phyloP scores from a whole-genome alignment of 2,113 vertebrate species.

The Setophaga coronata region DNA sequence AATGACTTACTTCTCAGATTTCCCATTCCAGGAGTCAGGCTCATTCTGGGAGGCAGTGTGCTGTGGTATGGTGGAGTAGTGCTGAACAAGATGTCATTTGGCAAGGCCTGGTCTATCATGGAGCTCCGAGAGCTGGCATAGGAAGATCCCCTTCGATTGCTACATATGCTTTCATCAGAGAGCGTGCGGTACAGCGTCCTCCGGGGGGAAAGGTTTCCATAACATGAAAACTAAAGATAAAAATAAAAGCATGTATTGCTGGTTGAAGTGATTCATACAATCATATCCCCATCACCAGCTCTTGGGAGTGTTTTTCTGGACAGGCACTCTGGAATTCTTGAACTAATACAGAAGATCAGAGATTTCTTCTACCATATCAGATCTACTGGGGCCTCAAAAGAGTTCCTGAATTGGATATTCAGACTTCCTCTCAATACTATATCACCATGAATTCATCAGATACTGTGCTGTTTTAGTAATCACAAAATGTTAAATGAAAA shows the following conservation, averaged over 20 bases:
- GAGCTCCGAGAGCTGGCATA: constrained; percentile 92
- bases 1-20: constrained; percentile 88
- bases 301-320: not conserved
- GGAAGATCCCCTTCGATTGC: constrained; percentile 87
- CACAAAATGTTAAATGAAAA: constrained; percentile 46
- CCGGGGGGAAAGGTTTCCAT: constrained; percentile 83
- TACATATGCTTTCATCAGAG: constrained; percentile 94
- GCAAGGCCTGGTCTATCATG: constrained; percentile 89
- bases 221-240: constrained; percentile 77
- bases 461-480: not conserved
- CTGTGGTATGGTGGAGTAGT: constrained; percentile 91
- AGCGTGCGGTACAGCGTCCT: constrained; percentile 89
- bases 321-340: not conserved
- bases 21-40: constrained; percentile 78
- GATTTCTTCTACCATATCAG: not conserved
- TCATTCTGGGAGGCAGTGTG: constrained; percentile 86
- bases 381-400: not conserved
- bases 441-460: not conserved
- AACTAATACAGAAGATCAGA: not conserved
- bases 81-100: constrained; percentile 95
- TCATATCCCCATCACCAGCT: not conserved
- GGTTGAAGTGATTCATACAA: not conserved
- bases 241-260: not conserved
- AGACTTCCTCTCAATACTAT: not conserved
- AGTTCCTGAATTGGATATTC: not conserved